A percentile compares a stretch with the other conserved stretches of the same genome.
phyloP scores from a whole-genome alignment of 2,888 invertebrate species.

The Dusona sp. region DNA sequence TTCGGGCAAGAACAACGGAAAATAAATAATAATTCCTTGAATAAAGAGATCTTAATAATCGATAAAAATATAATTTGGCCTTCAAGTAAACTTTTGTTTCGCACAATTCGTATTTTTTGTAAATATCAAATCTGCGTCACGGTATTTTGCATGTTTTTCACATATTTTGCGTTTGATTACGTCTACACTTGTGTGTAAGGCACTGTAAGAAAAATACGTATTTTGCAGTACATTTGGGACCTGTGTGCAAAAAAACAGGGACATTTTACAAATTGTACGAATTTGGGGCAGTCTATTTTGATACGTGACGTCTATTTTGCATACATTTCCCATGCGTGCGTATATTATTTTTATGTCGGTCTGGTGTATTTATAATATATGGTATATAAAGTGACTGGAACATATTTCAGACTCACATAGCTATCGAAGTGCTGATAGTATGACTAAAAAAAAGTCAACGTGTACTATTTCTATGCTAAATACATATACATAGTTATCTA shows the following conservation, averaged over 20 bases:
- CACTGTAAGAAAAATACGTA: not conserved
- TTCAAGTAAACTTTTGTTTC: not conserved
- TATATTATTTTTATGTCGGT: constrained; percentile 20
- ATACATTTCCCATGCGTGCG: not conserved
- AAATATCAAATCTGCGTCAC: not conserved
- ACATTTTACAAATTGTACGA: not conserved
- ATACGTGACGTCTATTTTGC: not conserved
- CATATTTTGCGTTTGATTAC: not conserved
- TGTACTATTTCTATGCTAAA: constrained; percentile 37
- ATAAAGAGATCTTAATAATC: not conserved
- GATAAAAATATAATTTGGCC: no score
- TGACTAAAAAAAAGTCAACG: constrained; percentile 62
- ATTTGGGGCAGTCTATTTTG: not conserved
- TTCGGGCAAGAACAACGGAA: not conserved
- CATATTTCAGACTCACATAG: constrained; percentile 17
- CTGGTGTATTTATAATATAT: no score
- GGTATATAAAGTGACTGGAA: no score
- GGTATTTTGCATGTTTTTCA: not conserved
- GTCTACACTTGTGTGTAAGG: not conserved
- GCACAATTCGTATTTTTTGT: not conserved
- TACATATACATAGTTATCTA: not conserved
- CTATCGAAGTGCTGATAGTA: constrained; percentile 2
- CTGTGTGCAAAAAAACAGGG: not conserved
- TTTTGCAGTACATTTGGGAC: not conserved
- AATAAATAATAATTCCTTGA: not conserved